Evolutionary conservation across 2,113 vertebrate genomes (phyloP), one percentile per base, ranked within the genome.

Genomic region (Hippocampus guttulatus): DNA sequence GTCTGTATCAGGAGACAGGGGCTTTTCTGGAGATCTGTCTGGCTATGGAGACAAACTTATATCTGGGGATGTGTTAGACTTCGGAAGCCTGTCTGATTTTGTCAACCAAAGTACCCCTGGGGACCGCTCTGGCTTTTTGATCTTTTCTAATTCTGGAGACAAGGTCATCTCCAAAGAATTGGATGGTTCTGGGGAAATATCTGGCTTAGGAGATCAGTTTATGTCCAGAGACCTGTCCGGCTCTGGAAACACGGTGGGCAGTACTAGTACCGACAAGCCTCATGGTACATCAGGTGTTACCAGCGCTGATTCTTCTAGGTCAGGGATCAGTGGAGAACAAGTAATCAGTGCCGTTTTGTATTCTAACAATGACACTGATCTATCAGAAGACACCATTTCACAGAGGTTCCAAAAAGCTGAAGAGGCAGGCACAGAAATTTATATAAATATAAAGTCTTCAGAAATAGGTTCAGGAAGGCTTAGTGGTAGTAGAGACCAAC

Each of bases 201-300:
- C 30, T 30, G 30, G 30, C 30, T 30, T 30, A 30, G 30, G 30
- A 30, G 30, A 30, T 30, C 30, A 3, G 2, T 30, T 30, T 30
- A 30, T 30, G 30, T 30, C 30, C 30, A 30, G 30, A 30, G 30
- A 30, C 3, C 2, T 47, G 6, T 52, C 68, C 79, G 75, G 78
- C 1, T 80, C 64, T 75, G 76, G 76, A 41, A 69, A 75, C 30
- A 0, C 55, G 7, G 33, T 49, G 4, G 58, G 68, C 11, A 92
- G 90, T 30, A 88, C 79, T 8, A 71, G 90, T n/a, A 70, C 91
- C 62, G 93, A 91, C 5, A 89, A 89, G 14, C 55, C 76, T 33
- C 79, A 81, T 60, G 76, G 82, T 68, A 71, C 25, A 52, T 84
- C 69, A 6, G 75, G 74, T 33, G 40, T 77, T 15, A 51, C 47